Evolutionary conservation across 1,140 invertebrate genomes (phyloP).

Genomic region (Bombus confusus): DNA sequence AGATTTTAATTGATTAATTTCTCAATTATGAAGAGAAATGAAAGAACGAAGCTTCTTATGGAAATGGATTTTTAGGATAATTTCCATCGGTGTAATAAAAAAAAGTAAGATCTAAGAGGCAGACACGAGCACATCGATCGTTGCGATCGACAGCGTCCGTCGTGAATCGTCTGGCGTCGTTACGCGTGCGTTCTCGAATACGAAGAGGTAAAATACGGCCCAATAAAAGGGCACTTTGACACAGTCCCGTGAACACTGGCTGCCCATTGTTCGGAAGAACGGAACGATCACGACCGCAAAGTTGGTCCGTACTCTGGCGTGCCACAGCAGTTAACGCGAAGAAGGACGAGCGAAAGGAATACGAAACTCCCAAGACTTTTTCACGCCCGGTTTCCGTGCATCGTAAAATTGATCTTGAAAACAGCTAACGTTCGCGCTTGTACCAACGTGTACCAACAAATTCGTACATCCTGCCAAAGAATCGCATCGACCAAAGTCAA

Average conservation of each 20-base stretch:
- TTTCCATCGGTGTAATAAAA: neutral
- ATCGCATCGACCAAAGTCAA: neutral
- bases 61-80: neutral
- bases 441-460: conserved; percentile 19
- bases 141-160: conserved; percentile 41
- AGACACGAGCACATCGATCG: conserved; percentile 37
- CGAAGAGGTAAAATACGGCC: conserved; percentile 64
- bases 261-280: conserved; percentile 59
- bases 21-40: neutral
- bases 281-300: conserved; percentile 55
- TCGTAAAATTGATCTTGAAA: conserved; percentile 59
- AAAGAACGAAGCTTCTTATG: neutral
- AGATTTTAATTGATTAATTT: too few relatives aligned
- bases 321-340: conserved; percentile 53
- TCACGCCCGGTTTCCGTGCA: conserved; percentile 17
- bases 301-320: conserved; percentile 42
- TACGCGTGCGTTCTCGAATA: conserved; percentile 55
- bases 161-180: conserved; percentile 47
- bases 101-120: neutral
- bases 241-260: conserved; percentile 58
- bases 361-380: conserved; percentile 42
- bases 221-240: conserved; percentile 69
- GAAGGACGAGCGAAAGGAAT: conserved; percentile 32
- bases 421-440: conserved; percentile 17
- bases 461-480: neutral